Percentiles rank a stretch among this genome's conserved stretches.
Conservation (phyloP, 2,888 invertebrate genomes). For the Furcula furcula region DNA sequence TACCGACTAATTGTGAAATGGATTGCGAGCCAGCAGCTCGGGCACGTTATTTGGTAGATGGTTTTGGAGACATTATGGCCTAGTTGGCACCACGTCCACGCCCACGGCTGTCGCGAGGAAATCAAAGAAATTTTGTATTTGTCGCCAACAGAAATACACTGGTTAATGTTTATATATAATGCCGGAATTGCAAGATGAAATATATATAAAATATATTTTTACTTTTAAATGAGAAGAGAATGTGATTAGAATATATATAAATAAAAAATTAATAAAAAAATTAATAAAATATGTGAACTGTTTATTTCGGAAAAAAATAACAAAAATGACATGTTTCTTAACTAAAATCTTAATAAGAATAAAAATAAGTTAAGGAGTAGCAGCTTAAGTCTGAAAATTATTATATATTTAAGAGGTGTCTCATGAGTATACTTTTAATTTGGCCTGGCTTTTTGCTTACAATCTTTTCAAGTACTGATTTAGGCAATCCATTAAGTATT, state of each 20-base stretch:
- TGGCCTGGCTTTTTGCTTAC: no score
- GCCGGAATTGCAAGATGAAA: conserved; percentile 22
- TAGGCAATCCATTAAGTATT: neutral
- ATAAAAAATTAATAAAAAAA: no score
- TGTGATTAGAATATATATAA: no score
- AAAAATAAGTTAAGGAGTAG: no score
- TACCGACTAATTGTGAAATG: conserved; percentile 29
- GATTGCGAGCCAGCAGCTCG: conserved; percentile 16
- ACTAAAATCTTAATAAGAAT: no score
- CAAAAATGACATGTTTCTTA: no score
- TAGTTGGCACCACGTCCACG: conserved; percentile 61
- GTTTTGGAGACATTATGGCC: conserved; percentile 65
- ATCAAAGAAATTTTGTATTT: conserved; percentile 58
- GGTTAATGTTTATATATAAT: conserved; percentile 24
- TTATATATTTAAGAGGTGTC: no score
- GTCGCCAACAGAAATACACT: conserved; percentile 33
- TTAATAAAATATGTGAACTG: no score
- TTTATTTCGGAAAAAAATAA: no score
- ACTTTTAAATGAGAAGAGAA: neutral
- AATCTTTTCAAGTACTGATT: no score
- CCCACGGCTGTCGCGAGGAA: conserved; percentile 57
- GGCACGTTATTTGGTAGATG: conserved; percentile 34
- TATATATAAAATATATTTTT: neutral
- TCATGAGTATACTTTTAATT: no score
- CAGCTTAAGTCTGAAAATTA: no score